phyloP scores from a whole-genome alignment of 2,113 vertebrate genomes.

The Rhinolophus sinicus region DNA sequence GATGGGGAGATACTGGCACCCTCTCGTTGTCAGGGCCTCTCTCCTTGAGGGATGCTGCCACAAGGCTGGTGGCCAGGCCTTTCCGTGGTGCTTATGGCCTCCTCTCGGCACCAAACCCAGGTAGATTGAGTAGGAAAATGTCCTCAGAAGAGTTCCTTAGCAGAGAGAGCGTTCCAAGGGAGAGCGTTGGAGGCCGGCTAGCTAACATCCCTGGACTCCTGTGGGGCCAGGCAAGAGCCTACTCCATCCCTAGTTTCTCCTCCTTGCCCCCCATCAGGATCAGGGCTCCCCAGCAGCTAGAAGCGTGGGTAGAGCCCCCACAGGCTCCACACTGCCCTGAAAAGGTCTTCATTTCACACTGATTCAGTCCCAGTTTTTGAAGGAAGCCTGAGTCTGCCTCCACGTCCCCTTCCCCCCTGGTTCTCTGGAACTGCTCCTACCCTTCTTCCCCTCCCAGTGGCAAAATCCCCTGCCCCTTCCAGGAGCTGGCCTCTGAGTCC shows the following conservation, averaged over 20 bases:
- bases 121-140: not conserved
- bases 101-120: not conserved
- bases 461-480: too few relatives aligned
- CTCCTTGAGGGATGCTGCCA: not conserved
- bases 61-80: not conserved
- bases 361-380: not conserved
- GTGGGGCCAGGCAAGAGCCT: not conserved
- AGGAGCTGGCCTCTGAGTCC: not conserved
- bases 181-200: not conserved
- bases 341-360: not conserved
- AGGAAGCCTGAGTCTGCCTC: not conserved
- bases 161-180: not conserved
- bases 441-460: not conserved
- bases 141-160: not conserved
- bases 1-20: accelerated
- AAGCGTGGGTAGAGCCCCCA: not conserved
- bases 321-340: not conserved
- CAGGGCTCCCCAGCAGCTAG: not conserved
- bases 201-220: too few relatives aligned
- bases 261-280: not conserved
- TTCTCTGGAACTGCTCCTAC: not conserved
- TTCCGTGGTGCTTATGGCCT: not conserved
- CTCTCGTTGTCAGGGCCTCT: not conserved
- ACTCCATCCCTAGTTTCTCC: not conserved
- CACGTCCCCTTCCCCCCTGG: not conserved